Base-by-base conservation (phyloP, 2,888 invertebrate species). In the Heliothis peltigera region DNA sequence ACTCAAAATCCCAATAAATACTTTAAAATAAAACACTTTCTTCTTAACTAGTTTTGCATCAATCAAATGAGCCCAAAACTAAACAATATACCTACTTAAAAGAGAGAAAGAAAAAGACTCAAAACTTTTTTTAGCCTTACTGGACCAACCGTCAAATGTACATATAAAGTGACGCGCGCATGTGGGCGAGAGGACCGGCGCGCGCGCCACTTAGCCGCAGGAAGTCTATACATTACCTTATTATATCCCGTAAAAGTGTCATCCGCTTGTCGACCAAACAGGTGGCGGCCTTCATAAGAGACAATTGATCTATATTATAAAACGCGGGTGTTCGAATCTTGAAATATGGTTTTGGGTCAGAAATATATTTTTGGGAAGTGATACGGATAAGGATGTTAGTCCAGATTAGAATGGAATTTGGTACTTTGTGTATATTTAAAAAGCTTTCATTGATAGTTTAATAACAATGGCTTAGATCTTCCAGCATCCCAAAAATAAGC, bases 211-310 rank as follows among this genome's bases (percentile, higher is more conserved):
- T 91, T 89, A 83, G 83, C 70, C 72, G 79, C 92, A 91, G 94
- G 94, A 94, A 90, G 92, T 89, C 89, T 88, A 86, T 86, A 87
- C 85, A 93, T 93, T 92, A 92, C 88, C 91, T 91, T 92, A 92
- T 92, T 92, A 92, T 91, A 92, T 91, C 89, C 89, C 88, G 87
- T 90, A 90, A 91, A 90, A 89, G 88, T 88, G 85, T 82, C 89
- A 86, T 89, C 88, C 90, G 88, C 80, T 77, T 73, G 83, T 70
- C 78, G 75, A 70, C 55, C 71, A 59, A 72, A 69, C 81, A 80
- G 75, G 77, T 78, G 72, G 53, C 63, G 71, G 62, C 79, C 79
- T 72, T 77, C 75, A 51, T 51, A 51, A 25, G 71, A 81, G 72
- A 77, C 77, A 75, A 75, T 70, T 69, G 71, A 69, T 70, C 59